Evolutionary conservation across 1,140 invertebrate genomes (phyloP), one percentile per base, ranked within the genome.

Genomic region (Eurytemora carolleeae): DNA sequence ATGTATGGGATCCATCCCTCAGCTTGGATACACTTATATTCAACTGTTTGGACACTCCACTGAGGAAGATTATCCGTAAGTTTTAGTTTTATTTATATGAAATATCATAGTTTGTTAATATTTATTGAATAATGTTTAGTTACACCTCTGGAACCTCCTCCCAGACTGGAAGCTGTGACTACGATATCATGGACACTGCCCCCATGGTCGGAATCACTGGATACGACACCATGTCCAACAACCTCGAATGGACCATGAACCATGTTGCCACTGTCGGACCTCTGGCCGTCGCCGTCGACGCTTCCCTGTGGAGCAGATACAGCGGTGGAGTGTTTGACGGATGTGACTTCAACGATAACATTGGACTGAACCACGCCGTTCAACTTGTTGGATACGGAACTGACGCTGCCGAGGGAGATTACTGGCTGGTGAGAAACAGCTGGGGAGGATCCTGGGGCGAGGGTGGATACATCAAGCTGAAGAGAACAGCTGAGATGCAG

Each of bases 381-480:
- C 58, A 71, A 52, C 63, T 65, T 7, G 69, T 72, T 25, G 71
- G 71, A 1, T 72, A 72, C 62, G 70, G 70, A 18, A 60, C 61
- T 1, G 63, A 65, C 16, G 64, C 65, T 3, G 55, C 64, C 44
- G 67, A 67, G 3, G 64, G 65, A 31, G 70, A 74, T 44, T 80
- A 77, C 68, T 79, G 77, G 77, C 70, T 80, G 24, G 73, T 80
- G 23, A 80, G 80, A 69, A 80, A 80, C 69, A 68, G 67, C 57
- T 68, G 68, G 68, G 63, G 66, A 12, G 53, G 22, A 12, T 12
- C 57, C 21, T 80, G 78, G 78, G 78, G 78, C 61, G 69, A 74
- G 17, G 57, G 73, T 52, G 78, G 79, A 2, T 80, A 79, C 66
- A 71, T 80, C 24, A 68, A 71, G 53, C 79, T 79, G 70, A 63